Base-by-base conservation (phyloP, 2,888 invertebrate species). In the Tipula helvola region DNA sequence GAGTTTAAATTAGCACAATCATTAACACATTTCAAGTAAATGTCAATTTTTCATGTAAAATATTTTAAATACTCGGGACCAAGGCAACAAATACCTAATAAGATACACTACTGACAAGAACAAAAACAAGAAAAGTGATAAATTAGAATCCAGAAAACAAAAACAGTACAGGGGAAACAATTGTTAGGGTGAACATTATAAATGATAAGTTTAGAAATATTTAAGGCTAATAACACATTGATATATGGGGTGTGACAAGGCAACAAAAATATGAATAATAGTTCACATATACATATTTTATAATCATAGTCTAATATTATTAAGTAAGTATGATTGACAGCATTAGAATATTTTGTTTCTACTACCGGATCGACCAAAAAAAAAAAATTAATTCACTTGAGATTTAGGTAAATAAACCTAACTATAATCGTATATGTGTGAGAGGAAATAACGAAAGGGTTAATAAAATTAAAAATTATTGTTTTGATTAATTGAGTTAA, bases 171-270 rank as follows among this genome's bases (percentile, higher is more conserved):
- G 71, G 28, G 18, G 0, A 52, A 71, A 71, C 18, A 71, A 18
- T 18, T 18, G 10, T 71, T 71, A 71, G 71, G 71, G 71, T 71
- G 71, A 18, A 71, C 71, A 71, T 71, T 71, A 71, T 71, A 71
- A 71, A 71, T 71, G 71, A 71, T 71, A 71, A 71, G 71, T 71
- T 71, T 71, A 71, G 71, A 71, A 71, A 71, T 71, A 71, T 71
- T 71, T 71, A 71, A 71, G 28, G 71, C 71, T 71, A 71, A 71
- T 71, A 71, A 71, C 28, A 71, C 18, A 71, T 28, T 71, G 71
- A 71, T 71, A 71, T 71, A 71, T 71, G 71, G 71, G 71, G 71
- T 71, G 71, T 28, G 28, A 71, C 28, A 71, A 71, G 71, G 28
- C 71, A 71, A 71, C 71, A 71, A 8, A 71, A 71, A 71, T 71